phyloP scores from a whole-genome alignment of 2,113 vertebrate species.

The Sinocyclocheilus rhinocerous region DNA sequence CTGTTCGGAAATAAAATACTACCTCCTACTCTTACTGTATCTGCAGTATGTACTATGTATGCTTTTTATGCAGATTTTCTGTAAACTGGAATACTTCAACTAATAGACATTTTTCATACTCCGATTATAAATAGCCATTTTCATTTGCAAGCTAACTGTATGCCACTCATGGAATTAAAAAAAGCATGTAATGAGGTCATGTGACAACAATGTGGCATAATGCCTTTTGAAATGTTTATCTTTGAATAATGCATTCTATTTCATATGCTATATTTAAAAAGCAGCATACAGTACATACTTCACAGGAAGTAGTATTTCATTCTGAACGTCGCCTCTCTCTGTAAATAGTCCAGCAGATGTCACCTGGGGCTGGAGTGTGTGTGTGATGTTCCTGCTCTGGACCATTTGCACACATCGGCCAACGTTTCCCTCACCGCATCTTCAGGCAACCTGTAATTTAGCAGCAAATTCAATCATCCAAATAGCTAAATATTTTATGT shows the following conservation, averaged over 20 bases:
- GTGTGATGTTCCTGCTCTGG: conserved; percentile 53
- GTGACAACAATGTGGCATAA: neutral
- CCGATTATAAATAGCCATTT: neutral
- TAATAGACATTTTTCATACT: neutral
- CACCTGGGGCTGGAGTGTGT: conserved; percentile 69
- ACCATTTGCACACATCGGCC: conserved; percentile 52
- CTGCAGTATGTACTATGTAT: neutral
- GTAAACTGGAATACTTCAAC: neutral
- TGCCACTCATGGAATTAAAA: neutral
- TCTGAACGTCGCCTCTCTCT: conserved; percentile 12
- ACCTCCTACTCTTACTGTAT: neutral
- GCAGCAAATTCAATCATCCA: conserved; percentile 76
- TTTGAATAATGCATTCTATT: conserved; percentile 1
- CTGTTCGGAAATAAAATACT: neutral
- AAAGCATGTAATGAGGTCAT: neutral
- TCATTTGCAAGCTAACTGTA: neutral
- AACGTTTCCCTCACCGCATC: conserved; percentile 64
- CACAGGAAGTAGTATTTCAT: neutral
- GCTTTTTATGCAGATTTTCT: neutral
- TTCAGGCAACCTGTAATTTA: conserved; percentile 74
- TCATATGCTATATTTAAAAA: neutral
- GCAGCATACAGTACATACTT: neutral
- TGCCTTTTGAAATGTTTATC: conserved; percentile 14
- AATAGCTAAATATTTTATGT: conserved; percentile 81
- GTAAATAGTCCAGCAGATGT: conserved; percentile 64